A percentile compares a stretch with the other conserved stretches of the same genome.
These are phyloP conservation scores for Cyclina sinensis DNA, from an alignment of 1,140 invertebrate species.

Conservation along the genomic window DNA sequence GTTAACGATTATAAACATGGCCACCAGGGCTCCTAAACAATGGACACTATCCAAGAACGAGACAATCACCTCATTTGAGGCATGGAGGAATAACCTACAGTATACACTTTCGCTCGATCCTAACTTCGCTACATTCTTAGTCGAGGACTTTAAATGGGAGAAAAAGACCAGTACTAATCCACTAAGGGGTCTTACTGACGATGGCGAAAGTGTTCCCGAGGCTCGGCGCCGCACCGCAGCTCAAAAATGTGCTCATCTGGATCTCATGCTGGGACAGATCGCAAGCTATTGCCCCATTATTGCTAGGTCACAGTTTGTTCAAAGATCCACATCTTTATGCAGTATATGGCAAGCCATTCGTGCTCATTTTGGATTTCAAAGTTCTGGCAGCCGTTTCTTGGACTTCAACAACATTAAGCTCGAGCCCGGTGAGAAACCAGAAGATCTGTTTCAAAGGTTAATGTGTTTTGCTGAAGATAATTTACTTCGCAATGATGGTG, in stretches of 20 bases:
- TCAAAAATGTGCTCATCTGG: conserved; percentile 61
- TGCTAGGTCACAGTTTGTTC: conserved; percentile 68
- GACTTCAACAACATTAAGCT: conserved; percentile 67
- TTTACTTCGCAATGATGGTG: conserved; percentile 39
- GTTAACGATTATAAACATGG: neutral
- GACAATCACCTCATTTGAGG: conserved; percentile 64
- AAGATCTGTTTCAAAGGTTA: conserved; percentile 72
- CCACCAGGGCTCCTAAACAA: conserved; percentile 65
- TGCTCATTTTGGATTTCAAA: conserved; percentile 71
- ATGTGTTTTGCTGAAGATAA: conserved; percentile 70
- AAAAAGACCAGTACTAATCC: conserved; percentile 36
- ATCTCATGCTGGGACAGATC: conserved; percentile 71
- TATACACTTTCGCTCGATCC: conserved; percentile 68
- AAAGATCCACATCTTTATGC: conserved; percentile 64
- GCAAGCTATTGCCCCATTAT: conserved; percentile 72
- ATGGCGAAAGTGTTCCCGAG: conserved; percentile 41
- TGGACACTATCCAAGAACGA: conserved; percentile 66
- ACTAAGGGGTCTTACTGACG: conserved; percentile 52
- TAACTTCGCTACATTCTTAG: conserved; percentile 66
- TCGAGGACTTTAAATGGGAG: conserved; percentile 35
- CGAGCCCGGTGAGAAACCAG: conserved; percentile 64
- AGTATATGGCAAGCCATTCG: conserved; percentile 70
- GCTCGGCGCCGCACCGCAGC: conserved; percentile 35
- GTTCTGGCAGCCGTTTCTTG: conserved; percentile 70
- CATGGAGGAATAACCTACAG: conserved; percentile 60